Base-by-base conservation (phyloP, 2,797 vertebrate genomes). In the Hafferia zeledoni region DNA sequence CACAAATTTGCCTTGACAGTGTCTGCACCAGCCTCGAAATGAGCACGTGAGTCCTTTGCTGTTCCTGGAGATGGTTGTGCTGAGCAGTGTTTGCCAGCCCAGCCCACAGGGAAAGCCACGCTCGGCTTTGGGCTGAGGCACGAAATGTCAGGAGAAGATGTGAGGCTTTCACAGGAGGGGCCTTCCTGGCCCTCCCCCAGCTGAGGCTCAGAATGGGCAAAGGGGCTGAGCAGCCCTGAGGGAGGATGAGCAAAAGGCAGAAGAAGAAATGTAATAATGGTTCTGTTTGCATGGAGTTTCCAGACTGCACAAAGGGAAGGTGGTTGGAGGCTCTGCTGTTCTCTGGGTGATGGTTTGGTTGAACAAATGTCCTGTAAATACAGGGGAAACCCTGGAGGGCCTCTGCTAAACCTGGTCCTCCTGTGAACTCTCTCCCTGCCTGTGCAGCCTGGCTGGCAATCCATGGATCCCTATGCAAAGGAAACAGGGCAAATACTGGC, bases 201-300 rank as follows among this genome's bases (percentile, higher is more conserved):
- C 68, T 68, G 44, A 67, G 67, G 46, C 61, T 87, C 70, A 56
- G 28, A 78, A 46, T 55, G 44, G 72, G 61, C 52, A 64, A 79
- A 83, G 79, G 31, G 53, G 20, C 78, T 81, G 65, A 74, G 68
- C 23, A 89, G 30, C 35, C 76, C 83, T 33, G n/a, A 43, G 80
- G 80, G 64, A 92, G 39, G 56, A 83, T 86, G 53, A 90, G 72
- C 28, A 67, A 56, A 89, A 91, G 49, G 77, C 87, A 88, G 69
- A 55, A 83, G 57, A 53, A 79, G 71, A 87, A 91, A 59, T 39
- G 74, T 70, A 89, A 64, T 91, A 84, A 79, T 41, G 55, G 57
- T 60, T 89, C 50, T 82, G 75, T 94, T 94, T 78, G 43, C 59
- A 11, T 23, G 90, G 57, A 70, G 35, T 89, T 78, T 84, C 67